These are phyloP conservation scores for Procambarus virginalis DNA, from an alignment of 1,140 invertebrate species.

Conservation along the genomic window DNA sequence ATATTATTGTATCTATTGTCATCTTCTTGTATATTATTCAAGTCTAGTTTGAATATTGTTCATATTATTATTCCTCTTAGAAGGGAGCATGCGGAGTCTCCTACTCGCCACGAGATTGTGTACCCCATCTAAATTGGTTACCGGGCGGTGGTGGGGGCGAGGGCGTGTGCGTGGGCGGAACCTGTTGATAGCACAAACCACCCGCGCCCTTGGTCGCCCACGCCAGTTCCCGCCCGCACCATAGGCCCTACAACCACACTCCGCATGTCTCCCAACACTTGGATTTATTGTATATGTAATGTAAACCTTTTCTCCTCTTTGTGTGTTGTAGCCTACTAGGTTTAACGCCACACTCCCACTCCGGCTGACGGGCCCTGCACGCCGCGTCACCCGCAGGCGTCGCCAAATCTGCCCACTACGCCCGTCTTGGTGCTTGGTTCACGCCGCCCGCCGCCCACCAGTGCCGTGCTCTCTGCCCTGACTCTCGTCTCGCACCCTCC, in stretches of 20 bases:
- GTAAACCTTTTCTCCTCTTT: constrained; percentile 70
- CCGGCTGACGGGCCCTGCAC: constrained; percentile 48
- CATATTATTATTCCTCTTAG: constrained; percentile 70
- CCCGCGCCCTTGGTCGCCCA: constrained; percentile 27
- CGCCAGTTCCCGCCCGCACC: constrained; percentile 21
- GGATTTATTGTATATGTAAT: constrained; percentile 71
- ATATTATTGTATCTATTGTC: constrained; percentile 69
- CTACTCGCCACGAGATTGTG: constrained; percentile 21
- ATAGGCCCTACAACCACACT: constrained; percentile 26
- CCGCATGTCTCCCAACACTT: constrained; percentile 66
- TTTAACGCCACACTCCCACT: constrained; percentile 60
- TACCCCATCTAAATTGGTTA: constrained; percentile 30
- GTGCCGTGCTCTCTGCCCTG: background rate
- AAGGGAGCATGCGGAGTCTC: constrained; percentile 51
- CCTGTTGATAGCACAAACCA: constrained; percentile 51
- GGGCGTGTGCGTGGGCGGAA: constrained; percentile 11
- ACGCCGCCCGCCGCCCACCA: constrained; percentile 18
- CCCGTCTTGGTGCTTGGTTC: constrained; percentile 44
- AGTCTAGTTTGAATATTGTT: constrained; percentile 71
- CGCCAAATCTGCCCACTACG: constrained; percentile 13
- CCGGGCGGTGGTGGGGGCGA: constrained; percentile 28
- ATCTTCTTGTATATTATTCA: constrained; percentile 70
- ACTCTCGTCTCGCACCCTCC: background rate
- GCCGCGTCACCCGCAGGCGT: constrained; percentile 24
- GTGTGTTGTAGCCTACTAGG: constrained; percentile 70